Evolutionary conservation across 2,888 invertebrate genomes (phyloP).

Genomic region (Orthonevra nobilis): DNA sequence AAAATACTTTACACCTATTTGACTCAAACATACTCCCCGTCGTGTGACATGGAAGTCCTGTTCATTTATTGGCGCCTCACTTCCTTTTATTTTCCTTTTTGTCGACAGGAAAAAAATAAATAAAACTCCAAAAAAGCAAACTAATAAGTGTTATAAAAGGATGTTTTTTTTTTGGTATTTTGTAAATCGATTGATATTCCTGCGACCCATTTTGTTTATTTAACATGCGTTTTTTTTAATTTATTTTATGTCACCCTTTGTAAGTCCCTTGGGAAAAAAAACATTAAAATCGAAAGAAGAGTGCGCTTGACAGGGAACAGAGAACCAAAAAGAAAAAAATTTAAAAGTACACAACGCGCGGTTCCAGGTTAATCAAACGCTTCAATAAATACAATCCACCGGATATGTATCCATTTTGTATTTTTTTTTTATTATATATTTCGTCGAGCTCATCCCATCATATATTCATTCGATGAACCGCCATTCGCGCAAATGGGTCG

Average conservation of each 20-base stretch:
- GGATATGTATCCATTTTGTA: constrained; percentile 35
- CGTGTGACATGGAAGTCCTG: too few relatives aligned
- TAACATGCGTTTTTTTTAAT: constrained; percentile 9
- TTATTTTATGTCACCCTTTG: constrained; percentile 32
- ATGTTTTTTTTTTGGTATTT: too few relatives aligned
- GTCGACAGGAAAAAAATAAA: too few relatives aligned
- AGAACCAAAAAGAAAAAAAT: constrained; percentile 1
- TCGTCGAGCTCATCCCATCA: constrained; percentile 26
- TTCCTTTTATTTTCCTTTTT: too few relatives aligned
- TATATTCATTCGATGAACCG: constrained; percentile 25
- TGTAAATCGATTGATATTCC: constrained; percentile 44
- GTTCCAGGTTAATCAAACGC: constrained; percentile 66
- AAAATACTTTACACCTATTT: too few relatives aligned
- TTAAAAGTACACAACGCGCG: too few relatives aligned
- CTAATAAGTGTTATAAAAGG: too few relatives aligned
- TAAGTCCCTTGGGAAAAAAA: constrained; percentile 30
- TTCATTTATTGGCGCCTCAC: too few relatives aligned
- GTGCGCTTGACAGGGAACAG: background rate
- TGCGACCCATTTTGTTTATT: constrained; percentile 31
- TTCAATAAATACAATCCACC: constrained; percentile 59
- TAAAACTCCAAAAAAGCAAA: too few relatives aligned
- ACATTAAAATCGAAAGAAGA: constrained; percentile 11
- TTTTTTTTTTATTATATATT: constrained; percentile 2
- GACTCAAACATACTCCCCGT: too few relatives aligned
- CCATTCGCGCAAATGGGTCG: background rate